phyloP scores from a whole-genome alignment of 1,140 invertebrate species.

The Trichoplusia ni region DNA sequence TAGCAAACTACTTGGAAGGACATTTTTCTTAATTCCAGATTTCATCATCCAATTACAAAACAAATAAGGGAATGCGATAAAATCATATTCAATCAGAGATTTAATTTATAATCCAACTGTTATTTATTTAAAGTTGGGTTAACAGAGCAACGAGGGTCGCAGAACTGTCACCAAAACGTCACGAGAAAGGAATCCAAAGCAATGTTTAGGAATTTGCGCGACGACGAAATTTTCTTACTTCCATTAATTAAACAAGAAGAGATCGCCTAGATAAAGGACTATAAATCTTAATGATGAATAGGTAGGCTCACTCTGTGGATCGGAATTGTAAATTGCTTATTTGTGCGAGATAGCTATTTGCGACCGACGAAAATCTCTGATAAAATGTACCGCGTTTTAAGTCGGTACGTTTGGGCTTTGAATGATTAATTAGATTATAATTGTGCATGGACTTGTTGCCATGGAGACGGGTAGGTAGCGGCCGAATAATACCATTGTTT shows the following conservation, averaged over 20 bases:
- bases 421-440: slow-evolving; percentile 13
- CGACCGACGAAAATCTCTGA: slow-evolving; percentile 27
- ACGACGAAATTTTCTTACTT: slow-evolving; percentile 50
- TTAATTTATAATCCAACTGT: no score
- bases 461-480: background rate
- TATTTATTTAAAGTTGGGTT: slow-evolving; percentile 21
- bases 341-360: slow-evolving; percentile 52
- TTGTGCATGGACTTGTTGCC: background rate
- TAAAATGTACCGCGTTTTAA: slow-evolving; percentile 30
- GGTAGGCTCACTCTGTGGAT: slow-evolving; percentile 64
- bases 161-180: slow-evolving; percentile 26
- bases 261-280: slow-evolving; percentile 74
- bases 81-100: no score
- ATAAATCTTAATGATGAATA: slow-evolving; percentile 81
- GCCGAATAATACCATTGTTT: no score
- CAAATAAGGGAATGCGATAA: no score
- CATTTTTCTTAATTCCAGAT: no score
- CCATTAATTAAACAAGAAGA: slow-evolving; percentile 75
- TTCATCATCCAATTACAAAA: no score
- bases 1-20: no score
- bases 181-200: slow-evolving; percentile 26
- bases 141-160: slow-evolving; percentile 17
- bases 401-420: slow-evolving; percentile 12
- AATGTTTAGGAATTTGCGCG: slow-evolving; percentile 32
- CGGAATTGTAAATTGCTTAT: slow-evolving; percentile 77